phyloP scores from a whole-genome alignment of 2,113 vertebrate species.

The Danionella cerebrum region DNA sequence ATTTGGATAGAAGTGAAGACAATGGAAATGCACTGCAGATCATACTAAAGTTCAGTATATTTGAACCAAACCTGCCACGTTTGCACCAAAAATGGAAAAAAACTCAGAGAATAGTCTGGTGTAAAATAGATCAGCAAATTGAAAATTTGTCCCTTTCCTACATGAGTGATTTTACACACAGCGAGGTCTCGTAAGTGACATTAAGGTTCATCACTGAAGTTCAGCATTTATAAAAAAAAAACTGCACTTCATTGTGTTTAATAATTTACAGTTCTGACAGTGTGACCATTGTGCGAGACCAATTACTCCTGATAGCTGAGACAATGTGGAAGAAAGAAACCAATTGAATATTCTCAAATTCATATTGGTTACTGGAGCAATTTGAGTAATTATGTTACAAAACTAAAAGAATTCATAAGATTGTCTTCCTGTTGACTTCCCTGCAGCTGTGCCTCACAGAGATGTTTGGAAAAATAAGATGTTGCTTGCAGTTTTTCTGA shows the following conservation, averaged over 20 bases:
- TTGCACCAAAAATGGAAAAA: too few relatives aligned
- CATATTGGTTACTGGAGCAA: background rate
- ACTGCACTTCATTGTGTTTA: constrained; percentile 3
- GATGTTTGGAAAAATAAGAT: too few relatives aligned
- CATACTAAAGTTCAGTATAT: too few relatives aligned
- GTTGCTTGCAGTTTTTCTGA: too few relatives aligned
- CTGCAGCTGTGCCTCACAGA: too few relatives aligned
- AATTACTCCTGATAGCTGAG: constrained; percentile 14
- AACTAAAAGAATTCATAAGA: background rate
- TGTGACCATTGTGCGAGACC: constrained; percentile 9
- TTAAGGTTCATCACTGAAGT: background rate
- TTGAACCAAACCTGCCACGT: too few relatives aligned
- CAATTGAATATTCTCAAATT: background rate
- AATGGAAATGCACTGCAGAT: too few relatives aligned
- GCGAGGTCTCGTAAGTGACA: constrained; percentile 8
- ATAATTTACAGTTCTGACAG: constrained; percentile 11
- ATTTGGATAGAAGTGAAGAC: too few relatives aligned
- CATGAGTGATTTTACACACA: constrained; percentile 22
- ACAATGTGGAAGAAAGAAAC: background rate
- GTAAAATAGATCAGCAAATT: constrained; percentile 23
- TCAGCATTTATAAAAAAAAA: background rate
- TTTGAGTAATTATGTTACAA: background rate
- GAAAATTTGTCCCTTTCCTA: constrained; percentile 25
- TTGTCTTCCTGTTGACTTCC: background rate
- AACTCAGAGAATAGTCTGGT: constrained; percentile 11